Evolutionary conservation across 2,888 invertebrate species (phyloP), one percentile per base, ranked within the genome.

Genomic region (Masnerella sp.): DNA sequence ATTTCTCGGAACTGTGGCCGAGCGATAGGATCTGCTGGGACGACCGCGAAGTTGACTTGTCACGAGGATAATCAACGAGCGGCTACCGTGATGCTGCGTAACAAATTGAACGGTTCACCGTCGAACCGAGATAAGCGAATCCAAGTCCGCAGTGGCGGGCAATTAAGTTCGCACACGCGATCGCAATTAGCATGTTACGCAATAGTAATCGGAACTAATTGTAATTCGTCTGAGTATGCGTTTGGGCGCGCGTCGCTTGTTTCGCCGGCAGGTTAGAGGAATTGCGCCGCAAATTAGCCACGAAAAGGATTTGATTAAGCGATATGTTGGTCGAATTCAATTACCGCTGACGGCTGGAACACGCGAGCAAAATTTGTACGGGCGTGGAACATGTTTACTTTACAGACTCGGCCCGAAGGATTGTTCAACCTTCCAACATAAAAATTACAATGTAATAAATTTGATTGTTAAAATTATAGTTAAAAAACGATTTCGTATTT

Each of bases 151-250:
- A 18, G 12, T 17, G 15, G 0, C 36, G 18, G 32, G 49, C 47
- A 74, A 70, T 65, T 70, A 70, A 74, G 52, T 56, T 49, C 5
- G 22, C 47, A 51, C 67, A 74, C 70, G 74, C 74, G 61, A 74
- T 28, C 1, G 51, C 49, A 70, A 74, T 74, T 74, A 74, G 51
- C 38, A 54, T 43, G 30, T 74, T 74, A 43, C 34, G 51, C 64
- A 65, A 74, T 20, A 32, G 45, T 42, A 61, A 45, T 69, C 30
- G 59, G 59, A 69, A 68, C 64, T 51, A 49, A 64, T 54, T 18
- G 62, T 36, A 40, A 52, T 59, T 47, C 45, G 32, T 45, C 7
- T 7, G 32, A 43, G 17, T 8, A 12, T n/a, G 18, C 32, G 9
- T 22, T 20, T 28, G 51, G 30, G 17, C 15, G 49, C 18, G 42